Percentiles rank a stretch among this genome's conserved stretches.
Conservation (phyloP, 2,113 vertebrate genomes). For the Oxygymnocypris stewartii region DNA sequence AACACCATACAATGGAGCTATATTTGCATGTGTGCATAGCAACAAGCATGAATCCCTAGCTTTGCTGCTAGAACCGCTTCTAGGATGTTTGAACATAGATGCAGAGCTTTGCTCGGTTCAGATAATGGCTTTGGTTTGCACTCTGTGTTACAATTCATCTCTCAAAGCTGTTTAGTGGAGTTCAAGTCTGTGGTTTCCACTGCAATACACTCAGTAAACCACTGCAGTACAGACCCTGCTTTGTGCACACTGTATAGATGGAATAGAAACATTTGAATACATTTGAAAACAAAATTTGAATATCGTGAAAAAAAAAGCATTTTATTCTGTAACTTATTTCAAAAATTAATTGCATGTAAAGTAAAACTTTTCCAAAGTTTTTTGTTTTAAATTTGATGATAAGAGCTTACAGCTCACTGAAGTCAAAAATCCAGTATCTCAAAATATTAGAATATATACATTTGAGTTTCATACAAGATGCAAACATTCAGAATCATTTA, state of each 20-base stretch:
- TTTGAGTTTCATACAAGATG: too few relatives aligned
- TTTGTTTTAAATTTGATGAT: too few relatives aligned
- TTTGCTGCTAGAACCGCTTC: neutral
- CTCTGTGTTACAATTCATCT: neutral
- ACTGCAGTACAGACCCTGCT: neutral
- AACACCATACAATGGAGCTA: neutral
- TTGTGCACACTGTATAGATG: neutral
- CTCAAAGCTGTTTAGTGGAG: neutral
- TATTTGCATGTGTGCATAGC: neutral
- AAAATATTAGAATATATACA: too few relatives aligned
- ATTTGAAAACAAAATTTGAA: too few relatives aligned
- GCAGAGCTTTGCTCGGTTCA: neutral
- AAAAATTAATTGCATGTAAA: too few relatives aligned
- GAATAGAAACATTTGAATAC: neutral
- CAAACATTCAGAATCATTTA: too few relatives aligned
- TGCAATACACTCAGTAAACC: neutral
- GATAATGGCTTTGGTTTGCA: neutral
- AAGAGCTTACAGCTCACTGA: too few relatives aligned
- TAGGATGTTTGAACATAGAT: neutral
- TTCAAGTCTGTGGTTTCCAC: neutral
- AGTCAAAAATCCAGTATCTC: too few relatives aligned
- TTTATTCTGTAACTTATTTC: too few relatives aligned
- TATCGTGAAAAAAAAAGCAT: too few relatives aligned
- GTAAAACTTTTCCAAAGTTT: too few relatives aligned
- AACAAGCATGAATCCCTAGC: neutral